Conservation (phyloP, 1,140 invertebrate genomes). For the Drosophila kikkawai region DNA sequence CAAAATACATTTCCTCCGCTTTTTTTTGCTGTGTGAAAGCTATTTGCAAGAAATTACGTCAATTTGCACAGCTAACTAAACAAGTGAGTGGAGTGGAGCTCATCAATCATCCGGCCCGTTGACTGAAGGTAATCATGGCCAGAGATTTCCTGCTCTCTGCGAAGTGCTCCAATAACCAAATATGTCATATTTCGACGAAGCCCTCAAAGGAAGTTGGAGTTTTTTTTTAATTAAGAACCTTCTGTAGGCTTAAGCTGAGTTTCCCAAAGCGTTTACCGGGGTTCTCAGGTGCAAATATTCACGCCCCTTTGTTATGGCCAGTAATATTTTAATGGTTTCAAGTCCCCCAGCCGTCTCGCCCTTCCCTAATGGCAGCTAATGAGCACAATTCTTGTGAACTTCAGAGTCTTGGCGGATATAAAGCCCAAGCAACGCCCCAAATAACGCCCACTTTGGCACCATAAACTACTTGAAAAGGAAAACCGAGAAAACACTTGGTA, state of each 20-base stretch:
- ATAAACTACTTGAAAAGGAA: slow-evolving; percentile 56
- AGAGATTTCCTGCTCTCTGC: slow-evolving; percentile 59
- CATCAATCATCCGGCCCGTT: slow-evolving; percentile 70
- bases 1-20: slow-evolving; percentile 47
- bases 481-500: slow-evolving; percentile 23
- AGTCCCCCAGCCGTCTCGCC: neutral
- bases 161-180: slow-evolving; percentile 70
- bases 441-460: slow-evolving; percentile 51
- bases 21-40: slow-evolving; percentile 44
- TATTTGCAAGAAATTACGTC: slow-evolving; percentile 63
- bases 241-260: neutral
- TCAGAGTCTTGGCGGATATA: slow-evolving; percentile 19
- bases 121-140: slow-evolving; percentile 50
- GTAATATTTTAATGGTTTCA: slow-evolving; percentile 26
- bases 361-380: slow-evolving; percentile 27
- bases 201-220: slow-evolving; percentile 45
- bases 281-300: slow-evolving; percentile 51
- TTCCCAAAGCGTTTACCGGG: slow-evolving; percentile 14
- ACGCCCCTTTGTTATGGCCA: slow-evolving; percentile 35
- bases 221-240: slow-evolving; percentile 53
- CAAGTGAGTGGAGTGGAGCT: slow-evolving; percentile 32
- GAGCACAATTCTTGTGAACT: slow-evolving; percentile 46
- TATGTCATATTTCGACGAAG: slow-evolving; percentile 43
- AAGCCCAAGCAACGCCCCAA: slow-evolving; percentile 15
- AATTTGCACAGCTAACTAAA: slow-evolving; percentile 56